These are phyloP conservation scores for Sympetrum striolatum DNA, from an alignment of 2,888 invertebrate species.

Conservation along the genomic window DNA sequence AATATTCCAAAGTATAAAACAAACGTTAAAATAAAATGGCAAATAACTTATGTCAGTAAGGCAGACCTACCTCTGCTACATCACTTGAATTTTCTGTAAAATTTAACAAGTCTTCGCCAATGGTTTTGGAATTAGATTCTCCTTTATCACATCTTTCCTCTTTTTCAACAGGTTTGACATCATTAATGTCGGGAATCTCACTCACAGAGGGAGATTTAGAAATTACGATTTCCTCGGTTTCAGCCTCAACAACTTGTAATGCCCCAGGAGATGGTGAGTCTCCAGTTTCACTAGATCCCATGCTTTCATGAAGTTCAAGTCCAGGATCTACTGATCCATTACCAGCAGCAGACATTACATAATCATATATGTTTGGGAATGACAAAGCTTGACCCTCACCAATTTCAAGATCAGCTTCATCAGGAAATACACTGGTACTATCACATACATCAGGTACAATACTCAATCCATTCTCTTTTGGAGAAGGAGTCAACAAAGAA, in stretches of 20 bases:
- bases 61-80: not conserved
- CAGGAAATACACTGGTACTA: not conserved
- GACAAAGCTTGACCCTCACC: not conserved
- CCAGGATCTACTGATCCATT: not conserved
- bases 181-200: not conserved
- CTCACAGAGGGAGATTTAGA: not conserved
- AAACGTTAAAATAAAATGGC: not conserved
- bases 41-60: too few relatives aligned
- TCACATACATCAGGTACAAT: not conserved
- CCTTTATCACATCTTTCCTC: not conserved
- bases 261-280: not conserved
- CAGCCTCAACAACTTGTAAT: not conserved
- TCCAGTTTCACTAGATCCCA: not conserved
- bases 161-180: not conserved
- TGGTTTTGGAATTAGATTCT: not conserved
- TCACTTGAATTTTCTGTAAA: not conserved
- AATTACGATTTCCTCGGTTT: not conserved
- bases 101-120: not conserved
- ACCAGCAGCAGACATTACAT: not conserved
- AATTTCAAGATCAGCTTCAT: slow-evolving; percentile 10
- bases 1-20: not conserved
- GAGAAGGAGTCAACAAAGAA: not conserved
- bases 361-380: slow-evolving; percentile 28
- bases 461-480: not conserved
- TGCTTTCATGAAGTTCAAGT: not conserved